Conservation (phyloP, 2,113 vertebrate species). For the Rhadina sibilatrix region DNA sequence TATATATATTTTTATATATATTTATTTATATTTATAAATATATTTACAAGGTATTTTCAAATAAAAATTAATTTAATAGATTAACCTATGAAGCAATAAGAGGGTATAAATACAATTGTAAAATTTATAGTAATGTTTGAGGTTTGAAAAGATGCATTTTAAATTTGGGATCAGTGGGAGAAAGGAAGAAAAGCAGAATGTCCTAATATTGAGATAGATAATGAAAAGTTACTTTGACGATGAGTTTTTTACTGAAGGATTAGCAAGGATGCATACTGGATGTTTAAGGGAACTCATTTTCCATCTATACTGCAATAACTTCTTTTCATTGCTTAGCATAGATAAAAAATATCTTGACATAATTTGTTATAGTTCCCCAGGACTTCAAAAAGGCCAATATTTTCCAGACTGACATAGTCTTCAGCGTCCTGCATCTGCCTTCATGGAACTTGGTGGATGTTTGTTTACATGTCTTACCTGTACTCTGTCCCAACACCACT, state of each 20-base stretch:
- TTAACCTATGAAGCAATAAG: not conserved
- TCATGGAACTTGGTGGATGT: not conserved
- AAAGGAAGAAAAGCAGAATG: not conserved
- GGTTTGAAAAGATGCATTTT: not conserved
- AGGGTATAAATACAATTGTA: not conserved
- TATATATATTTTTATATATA: no score
- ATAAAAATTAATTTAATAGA: not conserved
- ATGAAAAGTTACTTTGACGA: not conserved
- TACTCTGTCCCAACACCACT: not conserved
- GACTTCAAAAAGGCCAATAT: not conserved
- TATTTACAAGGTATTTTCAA: no score
- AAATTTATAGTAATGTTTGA: not conserved
- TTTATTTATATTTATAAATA: no score
- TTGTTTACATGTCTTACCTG: not conserved
- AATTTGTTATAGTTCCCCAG: not conserved
- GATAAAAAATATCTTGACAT: not conserved
- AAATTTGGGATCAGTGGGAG: not conserved
- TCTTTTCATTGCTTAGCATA: not conserved
- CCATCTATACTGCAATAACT: not conserved
- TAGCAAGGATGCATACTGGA: not conserved
- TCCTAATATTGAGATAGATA: not conserved
- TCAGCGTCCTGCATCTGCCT: not conserved
- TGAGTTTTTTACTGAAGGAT: not conserved
- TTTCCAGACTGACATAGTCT: not conserved
- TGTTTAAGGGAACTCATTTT: not conserved